A percentile compares a stretch with the other conserved stretches of the same genome.
Evolutionary conservation across 2,888 invertebrate species (phyloP).

Genomic region (Drosophila demipolita): DNA sequence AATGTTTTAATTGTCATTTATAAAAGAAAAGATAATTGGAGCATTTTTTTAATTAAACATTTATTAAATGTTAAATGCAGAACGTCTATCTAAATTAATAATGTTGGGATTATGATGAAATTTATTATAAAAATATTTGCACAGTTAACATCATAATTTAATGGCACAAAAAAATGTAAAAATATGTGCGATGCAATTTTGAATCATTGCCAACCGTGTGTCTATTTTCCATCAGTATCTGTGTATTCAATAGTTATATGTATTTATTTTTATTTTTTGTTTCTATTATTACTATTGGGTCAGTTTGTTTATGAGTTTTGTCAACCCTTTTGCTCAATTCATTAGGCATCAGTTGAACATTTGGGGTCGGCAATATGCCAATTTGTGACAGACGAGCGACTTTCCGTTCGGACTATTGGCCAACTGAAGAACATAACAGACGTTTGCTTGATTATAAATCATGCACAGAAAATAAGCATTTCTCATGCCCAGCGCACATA

Average conservation of each 20-base stretch:
- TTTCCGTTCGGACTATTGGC: conserved; percentile 21
- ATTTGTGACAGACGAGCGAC: conserved; percentile 47
- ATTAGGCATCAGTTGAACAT: conserved; percentile 32
- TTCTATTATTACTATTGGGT: conserved; percentile 1
- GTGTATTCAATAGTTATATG: not conserved
- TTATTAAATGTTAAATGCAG: not conserved
- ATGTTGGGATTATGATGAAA: conserved; percentile 35
- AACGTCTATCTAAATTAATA: conserved; percentile 30
- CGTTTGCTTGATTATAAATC: conserved; percentile 35
- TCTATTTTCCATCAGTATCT: conserved; percentile 16
- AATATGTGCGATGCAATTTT: conserved; percentile 11
- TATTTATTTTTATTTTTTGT: conserved; percentile 10
- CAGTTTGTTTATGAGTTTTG: conserved; percentile 30
- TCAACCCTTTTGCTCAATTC: conserved; percentile 47
- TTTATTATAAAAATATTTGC: conserved; percentile 37
- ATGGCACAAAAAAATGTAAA: not conserved
- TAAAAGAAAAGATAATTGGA: not conserved
- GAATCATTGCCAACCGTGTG: conserved; percentile 3
- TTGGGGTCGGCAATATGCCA: conserved; percentile 28
- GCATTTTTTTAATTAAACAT: not conserved
- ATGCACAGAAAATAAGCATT: conserved; percentile 19
- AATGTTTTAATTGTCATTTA: conserved; percentile 20
- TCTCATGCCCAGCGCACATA: conserved; percentile 32
- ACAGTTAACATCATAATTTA: conserved; percentile 26
- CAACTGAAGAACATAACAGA: conserved; percentile 32